Evolutionary conservation across 1,140 invertebrate genomes (phyloP).

Genomic region (Frieseomelitta varia): DNA sequence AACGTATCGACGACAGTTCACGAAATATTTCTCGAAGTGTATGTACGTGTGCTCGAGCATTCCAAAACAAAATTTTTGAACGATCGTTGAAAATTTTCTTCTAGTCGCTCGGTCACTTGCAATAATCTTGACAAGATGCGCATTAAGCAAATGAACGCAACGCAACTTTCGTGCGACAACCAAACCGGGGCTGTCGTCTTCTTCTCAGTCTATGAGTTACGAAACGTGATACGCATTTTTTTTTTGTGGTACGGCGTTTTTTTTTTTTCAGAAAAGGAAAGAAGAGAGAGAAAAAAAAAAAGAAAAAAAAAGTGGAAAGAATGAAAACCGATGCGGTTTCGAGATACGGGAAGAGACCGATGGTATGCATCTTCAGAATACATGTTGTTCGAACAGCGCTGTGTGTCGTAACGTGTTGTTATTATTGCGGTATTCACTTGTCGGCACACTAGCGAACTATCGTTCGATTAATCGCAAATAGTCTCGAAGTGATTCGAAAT

Average conservation of each 20-base stretch:
- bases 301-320: too few relatives aligned
- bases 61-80: conserved; percentile 24
- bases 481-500: conserved; percentile 23
- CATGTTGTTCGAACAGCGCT: conserved; percentile 26
- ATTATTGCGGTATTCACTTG: conserved; percentile 18
- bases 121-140: conserved; percentile 11
- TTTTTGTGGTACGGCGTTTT: not conserved
- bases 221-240: conserved; percentile 31
- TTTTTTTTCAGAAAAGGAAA: conserved; percentile 1
- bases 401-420: conserved; percentile 50
- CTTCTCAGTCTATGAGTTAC: not conserved
- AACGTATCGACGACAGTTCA: conserved; percentile 34
- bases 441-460: conserved; percentile 22
- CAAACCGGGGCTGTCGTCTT: not conserved
- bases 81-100: conserved; percentile 25
- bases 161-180: conserved; percentile 24
- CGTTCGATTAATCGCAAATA: conserved; percentile 44
- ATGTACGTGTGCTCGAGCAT: not conserved
- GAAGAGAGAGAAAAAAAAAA: too few relatives aligned
- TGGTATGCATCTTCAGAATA: conserved; percentile 19
- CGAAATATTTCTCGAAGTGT: not conserved
- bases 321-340: conserved; percentile 1
- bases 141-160: conserved; percentile 28
- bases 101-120: conserved; percentile 10
- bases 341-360: not conserved